Evolutionary conservation across 1,140 invertebrate species (phyloP).

Genomic region (Euwallacea similis): DNA sequence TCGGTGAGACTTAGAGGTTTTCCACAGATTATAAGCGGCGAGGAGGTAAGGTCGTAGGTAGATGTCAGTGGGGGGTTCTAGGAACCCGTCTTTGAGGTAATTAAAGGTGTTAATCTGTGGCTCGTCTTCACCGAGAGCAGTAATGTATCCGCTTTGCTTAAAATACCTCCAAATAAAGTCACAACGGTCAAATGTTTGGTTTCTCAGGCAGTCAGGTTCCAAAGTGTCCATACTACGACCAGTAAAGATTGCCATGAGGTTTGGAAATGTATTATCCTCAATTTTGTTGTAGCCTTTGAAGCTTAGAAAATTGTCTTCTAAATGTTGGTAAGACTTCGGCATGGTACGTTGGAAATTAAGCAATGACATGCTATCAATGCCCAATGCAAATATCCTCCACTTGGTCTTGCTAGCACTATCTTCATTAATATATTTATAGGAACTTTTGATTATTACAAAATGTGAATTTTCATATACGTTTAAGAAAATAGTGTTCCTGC

Average conservation of each 20-base stretch:
- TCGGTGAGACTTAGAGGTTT: conserved; percentile 51
- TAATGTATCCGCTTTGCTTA: conserved; percentile 61
- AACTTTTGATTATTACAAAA: conserved; percentile 48
- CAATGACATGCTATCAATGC: conserved; percentile 81
- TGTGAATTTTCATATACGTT: conserved; percentile 57
- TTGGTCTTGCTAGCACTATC: background rate
- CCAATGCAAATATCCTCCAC: conserved; percentile 71
- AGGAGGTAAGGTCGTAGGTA: conserved; percentile 70
- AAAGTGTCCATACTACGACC: conserved; percentile 60
- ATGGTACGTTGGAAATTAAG: conserved; percentile 75
- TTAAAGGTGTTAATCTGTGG: conserved; percentile 65
- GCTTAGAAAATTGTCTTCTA: conserved; percentile 60
- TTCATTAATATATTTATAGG: conserved; percentile 10
- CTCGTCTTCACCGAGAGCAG: conserved; percentile 67
- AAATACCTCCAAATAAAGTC: conserved; percentile 64
- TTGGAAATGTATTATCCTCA: conserved; percentile 81
- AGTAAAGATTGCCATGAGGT: conserved; percentile 75
- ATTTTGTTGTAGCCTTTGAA: conserved; percentile 68
- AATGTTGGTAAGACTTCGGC: conserved; percentile 69
- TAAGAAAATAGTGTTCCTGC: conserved; percentile 45
- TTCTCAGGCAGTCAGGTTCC: conserved; percentile 55
- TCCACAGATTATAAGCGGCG: conserved; percentile 57
- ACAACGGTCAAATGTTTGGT: conserved; percentile 59
- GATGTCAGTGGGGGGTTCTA: conserved; percentile 71
- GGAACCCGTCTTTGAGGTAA: conserved; percentile 65